Conservation (phyloP, 2,113 vertebrate species). For the Rissa tridactyla region DNA sequence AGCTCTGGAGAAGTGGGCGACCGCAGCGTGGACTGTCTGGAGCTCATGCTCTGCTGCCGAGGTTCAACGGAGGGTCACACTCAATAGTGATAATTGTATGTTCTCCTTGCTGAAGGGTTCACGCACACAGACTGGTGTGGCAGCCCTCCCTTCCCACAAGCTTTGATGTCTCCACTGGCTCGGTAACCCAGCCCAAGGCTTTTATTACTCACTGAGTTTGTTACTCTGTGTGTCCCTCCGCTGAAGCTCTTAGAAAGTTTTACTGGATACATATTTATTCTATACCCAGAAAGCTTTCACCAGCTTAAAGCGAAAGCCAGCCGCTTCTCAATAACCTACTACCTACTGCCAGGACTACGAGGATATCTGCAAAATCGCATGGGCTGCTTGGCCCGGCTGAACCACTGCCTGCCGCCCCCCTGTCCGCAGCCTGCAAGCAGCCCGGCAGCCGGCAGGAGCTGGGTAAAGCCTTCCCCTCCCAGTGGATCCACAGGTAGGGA, state of each 20-base stretch:
- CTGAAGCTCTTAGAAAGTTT: neutral
- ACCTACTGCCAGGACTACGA: neutral
- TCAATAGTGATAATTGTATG: fast-evolving
- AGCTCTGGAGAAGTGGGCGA: neutral
- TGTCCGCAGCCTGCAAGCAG: neutral
- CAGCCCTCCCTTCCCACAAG: neutral
- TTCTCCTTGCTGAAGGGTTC: neutral
- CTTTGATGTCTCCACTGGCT: neutral
- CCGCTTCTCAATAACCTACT: neutral
- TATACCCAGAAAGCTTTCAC: neutral
- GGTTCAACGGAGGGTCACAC: neutral
- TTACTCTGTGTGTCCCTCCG: neutral
- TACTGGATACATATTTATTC: neutral
- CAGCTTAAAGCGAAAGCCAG: neutral
- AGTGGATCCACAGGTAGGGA: fast-evolving
- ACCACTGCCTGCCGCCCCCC: neutral
- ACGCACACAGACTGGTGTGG: neutral
- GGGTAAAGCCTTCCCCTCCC: neutral
- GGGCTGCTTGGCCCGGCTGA: neutral
- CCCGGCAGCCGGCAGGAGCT: neutral
- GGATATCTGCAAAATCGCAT: neutral
- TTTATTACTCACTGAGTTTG: neutral
- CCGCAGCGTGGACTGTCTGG: fast-evolving
- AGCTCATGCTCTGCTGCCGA: fast-evolving
- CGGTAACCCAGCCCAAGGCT: neutral